These are phyloP conservation scores for Eustalomyia histrio DNA, from an alignment of 2,888 invertebrate genomes.

Conservation along the genomic window DNA sequence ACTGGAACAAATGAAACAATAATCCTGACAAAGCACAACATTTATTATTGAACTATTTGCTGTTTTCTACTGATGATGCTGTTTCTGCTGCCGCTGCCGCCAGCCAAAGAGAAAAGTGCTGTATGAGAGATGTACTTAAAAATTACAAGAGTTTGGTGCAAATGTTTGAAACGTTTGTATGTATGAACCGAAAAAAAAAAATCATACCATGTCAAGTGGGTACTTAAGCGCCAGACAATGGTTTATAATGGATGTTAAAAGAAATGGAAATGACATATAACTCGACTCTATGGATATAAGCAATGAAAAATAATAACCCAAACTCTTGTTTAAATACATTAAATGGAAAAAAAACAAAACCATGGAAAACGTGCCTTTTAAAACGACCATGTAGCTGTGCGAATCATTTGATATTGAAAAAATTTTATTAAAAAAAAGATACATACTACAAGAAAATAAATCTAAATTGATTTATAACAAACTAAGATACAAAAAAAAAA, in stretches of 20 bases:
- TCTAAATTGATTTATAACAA: slow-evolving; percentile 59
- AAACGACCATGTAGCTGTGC: slow-evolving; percentile 15
- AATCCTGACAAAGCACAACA: slow-evolving; percentile 77
- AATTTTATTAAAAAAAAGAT: slow-evolving; percentile 13
- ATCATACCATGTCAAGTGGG: slow-evolving; percentile 65
- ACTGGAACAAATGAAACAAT: slow-evolving; percentile 71
- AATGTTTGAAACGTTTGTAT: slow-evolving; percentile 12
- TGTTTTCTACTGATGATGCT: slow-evolving; percentile 16
- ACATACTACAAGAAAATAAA: slow-evolving; percentile 54
- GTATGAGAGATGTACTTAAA: slow-evolving; percentile 24
- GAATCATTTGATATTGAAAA: slow-evolving; percentile 43
- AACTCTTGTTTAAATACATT: slow-evolving; percentile 59
- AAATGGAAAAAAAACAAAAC: slow-evolving; percentile 41
- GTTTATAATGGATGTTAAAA: slow-evolving; percentile 65
- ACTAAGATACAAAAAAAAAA: background rate
- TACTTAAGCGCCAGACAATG: slow-evolving; percentile 65
- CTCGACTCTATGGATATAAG: slow-evolving; percentile 53
- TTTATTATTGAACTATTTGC: slow-evolving; percentile 75
- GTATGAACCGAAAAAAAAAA: slow-evolving; percentile 18
- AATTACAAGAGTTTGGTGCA: slow-evolving; percentile 34
- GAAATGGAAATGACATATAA: slow-evolving; percentile 66
- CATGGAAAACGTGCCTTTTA: slow-evolving; percentile 63
- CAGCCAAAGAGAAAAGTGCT: slow-evolving; percentile 1
- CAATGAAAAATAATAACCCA: slow-evolving; percentile 45
- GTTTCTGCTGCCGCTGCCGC: slow-evolving; percentile 23